Evolutionary conservation across 2,888 invertebrate genomes (phyloP).

Genomic region (Ctena decussata): DNA sequence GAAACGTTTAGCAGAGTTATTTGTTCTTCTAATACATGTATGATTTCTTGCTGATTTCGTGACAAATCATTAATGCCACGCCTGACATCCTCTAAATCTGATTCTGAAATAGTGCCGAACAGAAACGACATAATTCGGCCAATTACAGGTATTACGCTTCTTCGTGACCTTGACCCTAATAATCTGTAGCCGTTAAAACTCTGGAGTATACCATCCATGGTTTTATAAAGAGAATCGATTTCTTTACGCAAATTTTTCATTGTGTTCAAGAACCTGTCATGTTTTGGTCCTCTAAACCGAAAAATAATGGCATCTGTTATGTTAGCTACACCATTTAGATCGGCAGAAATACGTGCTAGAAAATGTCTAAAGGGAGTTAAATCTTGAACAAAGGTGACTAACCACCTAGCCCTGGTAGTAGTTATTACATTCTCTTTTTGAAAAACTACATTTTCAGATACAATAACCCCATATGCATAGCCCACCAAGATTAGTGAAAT

Average conservation of each 20-base stretch:
- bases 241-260: neutral
- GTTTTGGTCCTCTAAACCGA: neutral
- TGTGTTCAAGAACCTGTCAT: neutral
- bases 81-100: neutral
- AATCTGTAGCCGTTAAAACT: neutral
- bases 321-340: neutral
- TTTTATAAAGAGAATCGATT: neutral
- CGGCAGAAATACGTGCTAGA: neutral
- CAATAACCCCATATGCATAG: slow-evolving; percentile 5
- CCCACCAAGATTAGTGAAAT: neutral
- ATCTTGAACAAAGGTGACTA: slow-evolving; percentile 2
- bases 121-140: neutral
- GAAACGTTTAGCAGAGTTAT: neutral
- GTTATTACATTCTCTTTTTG: neutral
- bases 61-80: neutral
- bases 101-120: neutral
- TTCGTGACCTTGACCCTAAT: neutral
- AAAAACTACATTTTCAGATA: neutral
- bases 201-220: neutral
- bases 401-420: neutral
- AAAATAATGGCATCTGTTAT: neutral
- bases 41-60: neutral
- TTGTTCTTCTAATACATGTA: neutral
- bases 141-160: neutral
- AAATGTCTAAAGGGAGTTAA: neutral